Evolutionary conservation across 1,140 invertebrate genomes (phyloP).

Genomic region (Protaetia brevitarsis): DNA sequence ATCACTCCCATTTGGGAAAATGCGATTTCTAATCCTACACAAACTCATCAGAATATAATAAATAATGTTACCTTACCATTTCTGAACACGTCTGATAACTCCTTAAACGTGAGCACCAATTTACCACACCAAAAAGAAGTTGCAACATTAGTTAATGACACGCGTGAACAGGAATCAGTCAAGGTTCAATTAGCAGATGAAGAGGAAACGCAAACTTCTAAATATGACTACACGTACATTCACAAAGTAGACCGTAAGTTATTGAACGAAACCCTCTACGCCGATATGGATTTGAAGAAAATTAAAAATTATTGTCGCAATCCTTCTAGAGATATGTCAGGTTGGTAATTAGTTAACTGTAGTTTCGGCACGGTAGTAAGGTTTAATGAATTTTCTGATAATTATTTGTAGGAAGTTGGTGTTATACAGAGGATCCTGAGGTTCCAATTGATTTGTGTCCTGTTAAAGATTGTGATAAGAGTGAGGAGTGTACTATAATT

Average conservation of each 20-base stretch:
- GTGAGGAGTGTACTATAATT: slow-evolving; percentile 48
- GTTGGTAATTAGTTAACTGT: slow-evolving; percentile 26
- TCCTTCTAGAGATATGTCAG: slow-evolving; percentile 54
- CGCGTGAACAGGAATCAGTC: neutral
- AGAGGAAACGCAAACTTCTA: neutral
- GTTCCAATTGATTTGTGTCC: slow-evolving; percentile 53
- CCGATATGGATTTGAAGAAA: slow-evolving; percentile 48
- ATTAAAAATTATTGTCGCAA: slow-evolving; percentile 57
- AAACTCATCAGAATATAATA: too few relatives aligned
- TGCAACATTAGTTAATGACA: neutral
- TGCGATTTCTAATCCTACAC: too few relatives aligned
- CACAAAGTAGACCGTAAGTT: slow-evolving; percentile 37
- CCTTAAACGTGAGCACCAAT: neutral
- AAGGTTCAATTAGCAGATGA: neutral
- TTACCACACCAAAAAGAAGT: neutral
- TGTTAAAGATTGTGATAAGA: slow-evolving; percentile 55
- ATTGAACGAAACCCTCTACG: slow-evolving; percentile 51
- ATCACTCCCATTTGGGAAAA: too few relatives aligned
- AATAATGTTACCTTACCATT: too few relatives aligned
- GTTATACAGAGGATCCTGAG: slow-evolving; percentile 54
- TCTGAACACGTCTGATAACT: too few relatives aligned
- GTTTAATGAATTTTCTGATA: slow-evolving; percentile 9
- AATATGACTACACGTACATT: slow-evolving; percentile 15
- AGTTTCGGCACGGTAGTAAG: neutral
- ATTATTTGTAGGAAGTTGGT: slow-evolving; percentile 51